Evolutionary conservation across 2,797 vertebrate genomes (phyloP).

Genomic region (Todus mexicanus): DNA sequence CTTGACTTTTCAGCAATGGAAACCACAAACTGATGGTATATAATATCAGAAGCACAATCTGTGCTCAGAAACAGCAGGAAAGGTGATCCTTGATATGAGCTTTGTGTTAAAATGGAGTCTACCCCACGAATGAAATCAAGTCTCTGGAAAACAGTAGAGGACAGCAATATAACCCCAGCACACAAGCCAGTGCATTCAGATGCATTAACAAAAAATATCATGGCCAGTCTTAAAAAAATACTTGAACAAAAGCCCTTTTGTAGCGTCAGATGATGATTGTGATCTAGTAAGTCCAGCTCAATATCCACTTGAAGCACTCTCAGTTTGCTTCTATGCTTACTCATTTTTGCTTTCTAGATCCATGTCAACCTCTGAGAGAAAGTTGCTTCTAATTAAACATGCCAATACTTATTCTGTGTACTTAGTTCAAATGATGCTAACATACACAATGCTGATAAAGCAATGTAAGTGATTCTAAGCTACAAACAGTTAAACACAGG

Average conservation of each 20-base stretch:
- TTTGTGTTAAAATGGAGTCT: slow-evolving; percentile 27
- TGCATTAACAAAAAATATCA: neutral
- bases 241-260: slow-evolving; percentile 49
- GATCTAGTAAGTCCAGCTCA: slow-evolving; percentile 36
- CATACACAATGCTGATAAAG: neutral
- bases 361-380: neutral
- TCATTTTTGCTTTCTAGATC: neutral
- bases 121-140: neutral
- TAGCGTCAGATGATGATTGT: slow-evolving; percentile 16
- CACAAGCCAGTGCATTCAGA: slow-evolving; percentile 18
- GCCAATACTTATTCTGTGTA: neutral
- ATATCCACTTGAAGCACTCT: neutral
- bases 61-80: slow-evolving; percentile 13
- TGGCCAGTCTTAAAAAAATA: neutral
- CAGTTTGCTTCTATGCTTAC: neutral
- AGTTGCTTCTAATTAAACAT: neutral
- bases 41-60: slow-evolving; percentile 2
- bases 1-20: neutral
- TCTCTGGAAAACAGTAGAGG: neutral
- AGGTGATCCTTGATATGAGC: slow-evolving; percentile 19
- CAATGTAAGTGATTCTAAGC: neutral
- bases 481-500: neutral
- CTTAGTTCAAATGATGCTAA: neutral
- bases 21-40: neutral
- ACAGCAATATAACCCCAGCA: slow-evolving; percentile 19